Conservation (phyloP, 2,797 vertebrate species). For the Gila robusta region DNA sequence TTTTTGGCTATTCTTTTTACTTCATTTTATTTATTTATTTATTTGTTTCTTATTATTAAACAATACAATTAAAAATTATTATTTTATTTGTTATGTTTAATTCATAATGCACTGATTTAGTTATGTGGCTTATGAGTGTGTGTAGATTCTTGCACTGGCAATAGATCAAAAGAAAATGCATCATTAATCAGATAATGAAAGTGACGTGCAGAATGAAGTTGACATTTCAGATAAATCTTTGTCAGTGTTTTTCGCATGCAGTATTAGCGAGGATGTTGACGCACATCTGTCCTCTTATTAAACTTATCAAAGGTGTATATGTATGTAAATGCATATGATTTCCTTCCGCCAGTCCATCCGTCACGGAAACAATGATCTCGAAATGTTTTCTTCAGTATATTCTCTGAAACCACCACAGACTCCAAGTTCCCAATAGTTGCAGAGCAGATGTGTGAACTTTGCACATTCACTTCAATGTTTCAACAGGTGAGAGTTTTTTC, state of each 20-base stretch:
- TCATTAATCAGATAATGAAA: neutral
- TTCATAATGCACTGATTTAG: neutral
- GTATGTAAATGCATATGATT: neutral
- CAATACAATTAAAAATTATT: neutral
- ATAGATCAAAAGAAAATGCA: neutral
- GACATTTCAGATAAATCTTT: neutral
- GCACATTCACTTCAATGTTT: slow-evolving; percentile 19
- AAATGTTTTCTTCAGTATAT: neutral
- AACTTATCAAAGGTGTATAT: neutral
- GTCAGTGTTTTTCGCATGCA: neutral
- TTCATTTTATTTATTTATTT: neutral
- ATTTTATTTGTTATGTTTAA: neutral
- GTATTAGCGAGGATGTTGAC: neutral
- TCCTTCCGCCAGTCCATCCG: neutral
- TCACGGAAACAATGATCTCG: neutral
- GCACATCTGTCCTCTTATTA: slow-evolving; percentile 16
- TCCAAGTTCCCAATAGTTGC: slow-evolving; percentile 10
- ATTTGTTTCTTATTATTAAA: neutral
- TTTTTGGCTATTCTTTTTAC: neutral
- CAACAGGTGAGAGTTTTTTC: slow-evolving; percentile 2
- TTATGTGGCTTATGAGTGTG: neutral
- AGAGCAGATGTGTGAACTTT: slow-evolving; percentile 26
- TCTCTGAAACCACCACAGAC: neutral
- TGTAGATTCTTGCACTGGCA: neutral
- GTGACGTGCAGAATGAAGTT: neutral